phyloP scores from a whole-genome alignment of 2,113 vertebrate species.

The Gadus macrocephalus region DNA sequence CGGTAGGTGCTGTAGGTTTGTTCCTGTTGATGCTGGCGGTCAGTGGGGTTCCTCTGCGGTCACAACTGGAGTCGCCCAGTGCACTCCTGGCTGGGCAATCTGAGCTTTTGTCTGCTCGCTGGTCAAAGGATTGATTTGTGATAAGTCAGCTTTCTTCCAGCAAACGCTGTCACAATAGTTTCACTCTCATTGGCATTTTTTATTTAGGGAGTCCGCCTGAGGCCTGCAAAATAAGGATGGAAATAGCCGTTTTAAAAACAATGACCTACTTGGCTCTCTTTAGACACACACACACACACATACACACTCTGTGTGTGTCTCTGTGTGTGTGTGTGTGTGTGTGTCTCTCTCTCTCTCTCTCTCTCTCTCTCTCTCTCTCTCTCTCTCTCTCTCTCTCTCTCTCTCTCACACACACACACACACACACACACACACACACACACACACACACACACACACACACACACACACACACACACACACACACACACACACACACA shows the following conservation, averaged over 20 bases:
- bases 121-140: slow-evolving; percentile 45
- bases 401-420: neutral
- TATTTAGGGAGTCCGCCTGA: slow-evolving; percentile 65
- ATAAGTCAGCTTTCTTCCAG: slow-evolving; percentile 62
- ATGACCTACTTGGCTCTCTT: slow-evolving; percentile 1
- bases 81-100: slow-evolving; percentile 34
- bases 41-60: slow-evolving; percentile 12
- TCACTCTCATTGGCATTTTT: slow-evolving; percentile 60
- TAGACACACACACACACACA: neutral
- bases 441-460: neutral
- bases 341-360: no score
- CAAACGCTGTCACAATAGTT: slow-evolving; percentile 58
- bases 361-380: no score
- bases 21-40: slow-evolving; percentile 23
- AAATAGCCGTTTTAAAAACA: slow-evolving; percentile 17
- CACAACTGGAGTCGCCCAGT: neutral
- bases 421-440: slow-evolving; percentile 2
- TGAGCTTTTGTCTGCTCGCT: slow-evolving; percentile 31
- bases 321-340: neutral
- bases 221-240: slow-evolving; percentile 48
- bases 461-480: no score
- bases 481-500: no score
- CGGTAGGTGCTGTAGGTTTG: slow-evolving; percentile 8
- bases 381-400: no score
- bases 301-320: slow-evolving; percentile 13